These are phyloP conservation scores for Gyrodactylus salaris DNA, from an alignment of 1,140 invertebrate genomes.

Conservation along the genomic window DNA sequence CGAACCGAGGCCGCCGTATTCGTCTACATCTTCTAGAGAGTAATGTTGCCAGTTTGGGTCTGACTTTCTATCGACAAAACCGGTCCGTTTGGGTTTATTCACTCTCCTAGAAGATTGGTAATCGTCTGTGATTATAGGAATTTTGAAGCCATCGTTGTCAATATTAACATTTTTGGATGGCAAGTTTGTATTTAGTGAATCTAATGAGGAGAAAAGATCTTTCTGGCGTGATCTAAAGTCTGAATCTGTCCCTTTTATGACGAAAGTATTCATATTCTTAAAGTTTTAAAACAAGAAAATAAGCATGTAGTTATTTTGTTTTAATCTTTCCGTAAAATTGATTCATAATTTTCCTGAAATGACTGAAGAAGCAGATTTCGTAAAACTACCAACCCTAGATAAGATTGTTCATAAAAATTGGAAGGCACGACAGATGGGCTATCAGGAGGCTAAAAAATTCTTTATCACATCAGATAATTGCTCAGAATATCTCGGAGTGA, in stretches of 20 bases:
- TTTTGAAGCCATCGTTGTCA: background rate
- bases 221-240: background rate
- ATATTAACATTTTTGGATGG: background rate
- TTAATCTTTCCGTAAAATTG: too few relatives aligned
- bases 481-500: conserved; percentile 47
- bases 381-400: background rate
- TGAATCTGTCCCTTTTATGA: background rate
- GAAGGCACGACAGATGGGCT: conserved; percentile 65
- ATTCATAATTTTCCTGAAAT: too few relatives aligned
- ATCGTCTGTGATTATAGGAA: background rate
- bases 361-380: conserved; percentile 1
- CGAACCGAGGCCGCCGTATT: background rate
- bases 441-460: conserved; percentile 56
- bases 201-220: background rate
- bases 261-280: background rate
- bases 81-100: background rate
- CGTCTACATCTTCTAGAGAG: background rate
- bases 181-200: background rate
- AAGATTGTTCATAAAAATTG: conserved; percentile 24
- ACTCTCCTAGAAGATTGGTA: background rate
- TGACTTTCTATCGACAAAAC: background rate
- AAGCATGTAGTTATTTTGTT: too few relatives aligned
- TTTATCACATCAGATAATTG: conserved; percentile 39
- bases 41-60: background rate
- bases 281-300: background rate